Evolutionary conservation across 1,140 invertebrate species (phyloP), one percentile per base, ranked within the genome.

Genomic region (Ladona fulva): DNA sequence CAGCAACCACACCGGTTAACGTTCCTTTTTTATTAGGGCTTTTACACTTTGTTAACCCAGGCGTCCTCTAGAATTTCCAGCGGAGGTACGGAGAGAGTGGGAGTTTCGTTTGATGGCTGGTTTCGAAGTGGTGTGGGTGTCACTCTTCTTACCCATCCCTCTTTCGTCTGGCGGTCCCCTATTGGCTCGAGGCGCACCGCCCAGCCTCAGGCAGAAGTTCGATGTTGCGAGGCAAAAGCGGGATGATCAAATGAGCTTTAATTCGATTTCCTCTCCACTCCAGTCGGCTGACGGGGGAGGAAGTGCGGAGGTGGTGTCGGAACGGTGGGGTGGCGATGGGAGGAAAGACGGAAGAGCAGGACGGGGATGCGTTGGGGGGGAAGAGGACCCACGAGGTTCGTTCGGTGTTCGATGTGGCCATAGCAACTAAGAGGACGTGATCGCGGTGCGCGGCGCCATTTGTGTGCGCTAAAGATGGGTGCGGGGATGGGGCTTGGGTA

Each of bases 201-300:
- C 52, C 52, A 66, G 52, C 52, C 52, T 66, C 52, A 66, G 52
- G 52, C 52, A 66, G 52, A 66, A 66, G 52, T 66, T 66, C 52
- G 52, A 66, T 66, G 52, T 66, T 19, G 52, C 52, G 52, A 66
- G 12, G 52, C 52, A 66, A 66, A 66, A 66, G 52, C 52, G 52
- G 52, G 52, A 66, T 66, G 52, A 66, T 66, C 52, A 66, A 66
- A 66, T 66, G 52, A 66, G 52, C 52, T 66, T 66, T 66, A 66
- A 66, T 66, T 66, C 52, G 52, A 66, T 66, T 66, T 66, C 52
- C 52, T 66, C 52, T 66, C 52, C 3, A 66, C 52, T 52, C 44
- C 44, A 52, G 44, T 19, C 44, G 44, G 44, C 19, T 19, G 44
- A 52, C 3, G 52, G 52, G 16, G 52, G 52, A 16, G 52, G 52